Evolutionary conservation across 2,113 vertebrate species (phyloP).

Genomic region (Rhinopomastus cyanomelas): DNA sequence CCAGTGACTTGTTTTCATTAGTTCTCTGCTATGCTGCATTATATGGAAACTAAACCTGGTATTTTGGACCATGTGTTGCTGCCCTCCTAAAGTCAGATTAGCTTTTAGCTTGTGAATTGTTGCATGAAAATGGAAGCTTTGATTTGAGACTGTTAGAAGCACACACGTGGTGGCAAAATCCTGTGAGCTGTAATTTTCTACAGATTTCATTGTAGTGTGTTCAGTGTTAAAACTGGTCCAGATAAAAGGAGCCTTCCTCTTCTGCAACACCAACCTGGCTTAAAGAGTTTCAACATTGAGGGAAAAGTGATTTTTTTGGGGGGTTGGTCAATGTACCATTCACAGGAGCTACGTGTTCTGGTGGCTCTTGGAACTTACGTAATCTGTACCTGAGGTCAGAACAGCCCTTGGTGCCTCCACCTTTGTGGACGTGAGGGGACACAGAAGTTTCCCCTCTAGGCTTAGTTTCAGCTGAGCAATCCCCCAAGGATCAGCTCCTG

Average conservation of each 20-base stretch:
- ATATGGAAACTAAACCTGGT: background rate
- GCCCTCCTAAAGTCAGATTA: background rate
- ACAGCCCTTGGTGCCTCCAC: background rate
- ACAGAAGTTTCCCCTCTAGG: background rate
- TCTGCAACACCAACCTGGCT: background rate
- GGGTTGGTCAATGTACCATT: background rate
- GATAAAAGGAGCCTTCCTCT: background rate
- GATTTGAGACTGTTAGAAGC: background rate
- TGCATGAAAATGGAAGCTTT: background rate
- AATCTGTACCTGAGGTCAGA: background rate
- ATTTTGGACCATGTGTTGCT: background rate
- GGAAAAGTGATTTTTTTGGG: background rate
- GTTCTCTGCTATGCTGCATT: background rate
- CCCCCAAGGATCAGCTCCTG: background rate
- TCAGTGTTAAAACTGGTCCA: background rate
- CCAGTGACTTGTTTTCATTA: background rate
- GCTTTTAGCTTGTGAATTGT: background rate
- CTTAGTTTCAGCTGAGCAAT: background rate
- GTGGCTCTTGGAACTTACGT: background rate
- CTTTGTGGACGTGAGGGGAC: background rate
- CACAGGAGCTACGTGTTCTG: background rate
- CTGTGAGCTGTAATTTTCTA: fast-evolving
- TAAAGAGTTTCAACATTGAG: background rate
- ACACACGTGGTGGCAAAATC: fast-evolving
- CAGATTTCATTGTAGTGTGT: background rate